Percentiles rank a stretch among this genome's conserved stretches.
Conservation (phyloP, 2,888 invertebrate species). For the Melanophora roralis region DNA sequence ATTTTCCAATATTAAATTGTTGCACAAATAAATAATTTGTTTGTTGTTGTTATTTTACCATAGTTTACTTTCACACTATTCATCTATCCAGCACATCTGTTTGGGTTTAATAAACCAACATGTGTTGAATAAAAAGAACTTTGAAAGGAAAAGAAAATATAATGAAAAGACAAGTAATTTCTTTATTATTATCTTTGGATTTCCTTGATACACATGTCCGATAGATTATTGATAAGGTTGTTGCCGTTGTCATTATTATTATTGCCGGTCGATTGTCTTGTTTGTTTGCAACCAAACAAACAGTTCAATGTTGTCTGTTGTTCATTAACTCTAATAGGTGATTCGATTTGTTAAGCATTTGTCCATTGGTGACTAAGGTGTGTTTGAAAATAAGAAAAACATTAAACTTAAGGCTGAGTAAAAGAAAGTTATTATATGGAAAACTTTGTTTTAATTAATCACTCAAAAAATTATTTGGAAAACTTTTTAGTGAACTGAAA, state of each 20-base stretch:
- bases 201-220: slow-evolving; percentile 29
- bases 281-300: background rate
- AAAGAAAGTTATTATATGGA: no score
- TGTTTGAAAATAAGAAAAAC: slow-evolving; percentile 9
- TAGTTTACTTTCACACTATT: slow-evolving; percentile 30
- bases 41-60: no score
- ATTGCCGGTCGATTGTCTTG: background rate
- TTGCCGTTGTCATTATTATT: background rate
- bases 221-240: background rate
- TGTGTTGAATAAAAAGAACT: background rate
- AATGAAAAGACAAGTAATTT: background rate
- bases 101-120: background rate
- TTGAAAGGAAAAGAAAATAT: background rate
- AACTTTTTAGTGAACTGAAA: no score
- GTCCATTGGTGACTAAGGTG: background rate
- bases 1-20: slow-evolving; percentile 41
- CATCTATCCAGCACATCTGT: background rate
- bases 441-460: no score
- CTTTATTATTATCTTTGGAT: slow-evolving; percentile 26
- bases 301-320: background rate
- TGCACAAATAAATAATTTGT: background rate
- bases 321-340: no score
- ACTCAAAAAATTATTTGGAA: no score
- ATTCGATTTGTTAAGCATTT: background rate
- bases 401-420: slow-evolving; percentile 15